Conservation (phyloP, 2,113 vertebrate species). For the Hydropotes inermis region DNA sequence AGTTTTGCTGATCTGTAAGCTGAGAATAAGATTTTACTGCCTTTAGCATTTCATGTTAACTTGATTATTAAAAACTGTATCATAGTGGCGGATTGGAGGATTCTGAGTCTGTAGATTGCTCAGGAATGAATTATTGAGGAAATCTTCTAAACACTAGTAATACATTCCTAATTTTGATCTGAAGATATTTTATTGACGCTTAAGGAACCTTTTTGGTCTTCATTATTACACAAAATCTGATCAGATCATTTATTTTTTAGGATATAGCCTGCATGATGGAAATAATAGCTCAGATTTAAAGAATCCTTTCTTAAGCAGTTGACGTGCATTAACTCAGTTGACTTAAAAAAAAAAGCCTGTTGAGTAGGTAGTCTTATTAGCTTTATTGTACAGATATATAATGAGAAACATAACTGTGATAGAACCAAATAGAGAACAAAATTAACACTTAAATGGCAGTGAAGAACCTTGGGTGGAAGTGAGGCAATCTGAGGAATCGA, state of each 20-base stretch:
- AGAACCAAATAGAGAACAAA: not conserved
- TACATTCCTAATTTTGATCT: not conserved
- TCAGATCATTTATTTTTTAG: slow-evolving; percentile 12
- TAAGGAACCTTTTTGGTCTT: slow-evolving; percentile 8
- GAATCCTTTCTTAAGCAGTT: not conserved
- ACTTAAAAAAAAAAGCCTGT: not conserved
- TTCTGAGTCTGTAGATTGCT: not conserved
- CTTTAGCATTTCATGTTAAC: not conserved
- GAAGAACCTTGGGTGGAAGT: not conserved
- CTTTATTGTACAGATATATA: not conserved
- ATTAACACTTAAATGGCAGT: not conserved
- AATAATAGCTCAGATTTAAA: slow-evolving; percentile 9
- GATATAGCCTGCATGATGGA: not conserved
- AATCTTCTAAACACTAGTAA: not conserved
- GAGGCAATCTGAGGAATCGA: not conserved
- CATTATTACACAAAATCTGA: not conserved
- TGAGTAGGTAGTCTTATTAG: not conserved
- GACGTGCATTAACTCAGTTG: not conserved
- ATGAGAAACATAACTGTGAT: not conserved
- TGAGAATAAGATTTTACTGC: not conserved
- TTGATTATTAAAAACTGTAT: not conserved
- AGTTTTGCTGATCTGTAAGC: slow-evolving; percentile 4
- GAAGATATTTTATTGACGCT: not conserved
- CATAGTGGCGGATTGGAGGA: not conserved
- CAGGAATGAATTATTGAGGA: slow-evolving; percentile 17